Evolutionary conservation across 2,888 invertebrate genomes (phyloP).

Genomic region (Andrena fulva): DNA sequence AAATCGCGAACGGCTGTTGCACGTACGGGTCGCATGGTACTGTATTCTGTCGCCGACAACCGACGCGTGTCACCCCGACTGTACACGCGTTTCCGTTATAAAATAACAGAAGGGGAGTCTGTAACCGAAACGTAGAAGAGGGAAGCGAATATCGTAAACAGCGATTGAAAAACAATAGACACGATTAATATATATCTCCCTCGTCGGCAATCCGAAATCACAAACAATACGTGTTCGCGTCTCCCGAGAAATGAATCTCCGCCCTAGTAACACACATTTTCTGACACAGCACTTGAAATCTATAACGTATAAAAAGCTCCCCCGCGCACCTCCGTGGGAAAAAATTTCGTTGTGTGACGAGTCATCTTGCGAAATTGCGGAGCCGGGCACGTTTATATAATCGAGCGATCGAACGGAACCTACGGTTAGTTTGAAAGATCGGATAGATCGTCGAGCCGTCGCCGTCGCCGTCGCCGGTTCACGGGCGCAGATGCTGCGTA

Average conservation of each 20-base stretch:
- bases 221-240: constrained; percentile 74
- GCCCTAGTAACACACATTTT: constrained; percentile 44
- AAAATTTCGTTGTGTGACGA: constrained; percentile 60
- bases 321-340: constrained; percentile 48
- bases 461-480: neutral
- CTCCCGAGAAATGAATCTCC: constrained; percentile 57
- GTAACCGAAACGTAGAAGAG: constrained; percentile 27
- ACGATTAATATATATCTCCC: constrained; percentile 51
- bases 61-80: neutral
- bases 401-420: constrained; percentile 21
- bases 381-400: constrained; percentile 24
- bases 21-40: constrained; percentile 9
- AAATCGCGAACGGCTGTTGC: constrained; percentile 47
- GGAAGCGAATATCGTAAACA: constrained; percentile 46
- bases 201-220: constrained; percentile 77
- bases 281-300: constrained; percentile 80
- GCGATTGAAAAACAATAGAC: constrained; percentile 58
- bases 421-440: constrained; percentile 4
- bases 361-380: constrained; percentile 17
- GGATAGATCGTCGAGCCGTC: neutral
- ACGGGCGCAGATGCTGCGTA: constrained; percentile 15
- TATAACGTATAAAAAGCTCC: constrained; percentile 78
- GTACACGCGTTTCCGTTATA: constrained; percentile 15
- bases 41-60: neutral
- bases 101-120: neutral